Base-by-base conservation (phyloP, 2,113 vertebrate genomes). In the Zeus faber region DNA sequence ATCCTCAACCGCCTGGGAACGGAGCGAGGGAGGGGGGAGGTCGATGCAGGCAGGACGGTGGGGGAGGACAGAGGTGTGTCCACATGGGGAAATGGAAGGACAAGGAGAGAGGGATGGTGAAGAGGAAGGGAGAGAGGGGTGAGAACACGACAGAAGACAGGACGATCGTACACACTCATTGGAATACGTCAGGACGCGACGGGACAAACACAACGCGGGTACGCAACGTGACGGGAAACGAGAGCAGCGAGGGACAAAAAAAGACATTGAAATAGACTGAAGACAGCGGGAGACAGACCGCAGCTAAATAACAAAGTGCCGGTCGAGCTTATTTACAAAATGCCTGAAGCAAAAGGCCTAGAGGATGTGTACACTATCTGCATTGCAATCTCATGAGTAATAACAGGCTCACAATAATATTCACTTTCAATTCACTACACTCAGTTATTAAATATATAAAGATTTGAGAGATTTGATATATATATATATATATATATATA, bases 1-100 rank as follows among this genome's bases (percentile, higher is more conserved):
- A 76, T 83, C 85, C 58, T 83, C 74, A 82, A 80, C 58, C 49
- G 87, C 80, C 81, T 82, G 81, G 39, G 87, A 85, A 43, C 83
- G 41, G 68, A 53, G 16, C 53, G 58, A 65, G 54, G 27, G 50
- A 41, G 4, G 35, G 57, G 54, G 17, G 14, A 47, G 0, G 20
- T 23, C 33, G 45, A 47, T 26, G 26, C 21, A 65, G 47, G 49
- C 22, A 58, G 1, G 35, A 14, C 24, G 61, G 50, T 43, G 27
- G 9, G 54, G 29, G 53, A 35, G 4, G 24, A 9, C n/a, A n/a
- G n/a, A n/a, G n/a, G n/a, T n/a, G 17, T n/a, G n/a, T n/a, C n/a
- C n/a, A n/a, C 25, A 18, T 2, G 25, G 11, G 29, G 10, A 35
- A 7, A 6, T 8, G n/a, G 31, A 22, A 22, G 20, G 20, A 40